Percentiles rank a stretch among this genome's conserved stretches.
Conservation (phyloP, 2,797 vertebrate species). For the Falco peregrinus region DNA sequence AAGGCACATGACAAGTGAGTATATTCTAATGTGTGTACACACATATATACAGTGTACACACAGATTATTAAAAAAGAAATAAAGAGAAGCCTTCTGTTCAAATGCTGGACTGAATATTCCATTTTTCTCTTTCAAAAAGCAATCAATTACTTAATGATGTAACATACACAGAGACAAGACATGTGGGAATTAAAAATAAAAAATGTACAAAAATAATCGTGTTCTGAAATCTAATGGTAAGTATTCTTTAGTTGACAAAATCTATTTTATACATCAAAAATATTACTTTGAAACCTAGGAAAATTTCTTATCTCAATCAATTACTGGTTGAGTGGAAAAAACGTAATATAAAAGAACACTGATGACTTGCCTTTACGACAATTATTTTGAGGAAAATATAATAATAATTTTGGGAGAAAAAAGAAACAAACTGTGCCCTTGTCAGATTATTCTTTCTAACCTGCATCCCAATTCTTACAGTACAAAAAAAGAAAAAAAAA, state of each 20-base stretch:
- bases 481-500: not conserved
- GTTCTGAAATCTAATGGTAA: not conserved
- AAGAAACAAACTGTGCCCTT: not conserved
- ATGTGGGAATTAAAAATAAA: not conserved
- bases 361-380: not conserved
- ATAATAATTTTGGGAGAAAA: not conserved
- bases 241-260: slow-evolving; percentile 16
- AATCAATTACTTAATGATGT: not conserved
- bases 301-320: not conserved
- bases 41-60: not conserved
- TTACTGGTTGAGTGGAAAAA: not conserved
- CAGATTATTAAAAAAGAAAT: not conserved
- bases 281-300: slow-evolving; percentile 41
- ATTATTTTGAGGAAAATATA: not conserved
- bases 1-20: slow-evolving; percentile 40
- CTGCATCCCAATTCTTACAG: not conserved
- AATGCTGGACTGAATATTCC: not conserved
- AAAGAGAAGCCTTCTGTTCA: not conserved
- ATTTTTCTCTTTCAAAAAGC: not conserved
- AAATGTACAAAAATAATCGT: not conserved
- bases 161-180: not conserved
- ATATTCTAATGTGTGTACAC: not conserved
- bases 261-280: slow-evolving; percentile 29
- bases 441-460: slow-evolving; percentile 7
- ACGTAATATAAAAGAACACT: not conserved